Percentiles rank a stretch among this genome's conserved stretches.
These are phyloP conservation scores for Galagoides demidoff DNA, from an alignment of 2,797 vertebrate species.

Conservation along the genomic window DNA sequence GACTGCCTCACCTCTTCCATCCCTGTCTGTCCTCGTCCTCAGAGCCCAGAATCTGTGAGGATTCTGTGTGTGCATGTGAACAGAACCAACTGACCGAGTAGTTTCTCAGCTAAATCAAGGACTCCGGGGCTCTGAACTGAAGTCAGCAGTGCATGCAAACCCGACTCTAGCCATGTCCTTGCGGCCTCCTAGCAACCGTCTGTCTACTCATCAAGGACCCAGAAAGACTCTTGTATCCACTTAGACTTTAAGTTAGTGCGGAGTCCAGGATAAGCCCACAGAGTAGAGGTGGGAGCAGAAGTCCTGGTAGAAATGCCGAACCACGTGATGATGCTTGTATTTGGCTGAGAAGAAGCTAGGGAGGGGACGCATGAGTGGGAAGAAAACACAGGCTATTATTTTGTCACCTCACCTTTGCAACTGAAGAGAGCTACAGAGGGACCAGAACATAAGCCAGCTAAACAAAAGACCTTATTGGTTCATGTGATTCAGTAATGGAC, in stretches of 20 bases:
- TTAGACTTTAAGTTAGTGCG: slow-evolving; percentile 5
- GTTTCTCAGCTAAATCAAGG: not conserved
- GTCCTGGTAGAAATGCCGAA: not conserved
- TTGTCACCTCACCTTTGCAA: not conserved
- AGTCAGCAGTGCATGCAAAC: not conserved
- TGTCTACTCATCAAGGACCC: not conserved
- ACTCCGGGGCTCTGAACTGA: not conserved
- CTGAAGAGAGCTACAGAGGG: not conserved
- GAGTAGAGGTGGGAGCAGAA: not conserved
- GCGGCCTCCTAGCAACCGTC: not conserved
- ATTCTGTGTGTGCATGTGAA: not conserved
- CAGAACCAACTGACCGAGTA: not conserved
- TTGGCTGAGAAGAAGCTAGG: not conserved
- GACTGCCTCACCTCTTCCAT: slow-evolving; percentile 19
- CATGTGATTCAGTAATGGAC: not conserved
- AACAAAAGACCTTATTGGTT: not conserved
- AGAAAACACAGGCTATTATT: not conserved
- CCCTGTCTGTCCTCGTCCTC: not conserved
- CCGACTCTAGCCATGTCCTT: not conserved
- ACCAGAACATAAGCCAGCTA: not conserved
- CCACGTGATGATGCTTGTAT: not conserved
- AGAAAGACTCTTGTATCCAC: not conserved
- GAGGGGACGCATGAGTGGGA: not conserved
- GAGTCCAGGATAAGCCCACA: not conserved
- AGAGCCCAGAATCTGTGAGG: not conserved